A percentile compares a stretch with the other conserved stretches of the same genome.
phyloP scores from a whole-genome alignment of 2,113 vertebrate species.

The human region GRCh38 chr4:22024501-22025000 shows the following conservation, averaged over 20 bases:
- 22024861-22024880: neutral
- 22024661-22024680: neutral
- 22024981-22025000: neutral
- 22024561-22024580: neutral
- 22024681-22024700: neutral
- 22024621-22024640: neutral
- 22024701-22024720: neutral
- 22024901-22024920: neutral
- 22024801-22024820: neutral
- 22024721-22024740: neutral
- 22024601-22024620: neutral
- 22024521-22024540: neutral
- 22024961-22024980: neutral
- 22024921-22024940: neutral
- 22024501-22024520: neutral
- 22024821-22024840: neutral
- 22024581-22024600: neutral
- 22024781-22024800: neutral
- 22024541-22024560: neutral
- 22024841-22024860: neutral
- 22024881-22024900: neutral
- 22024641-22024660: neutral
- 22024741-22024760: neutral
- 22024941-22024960: neutral
- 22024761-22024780: neutral